Conservation (phyloP, 2,113 vertebrate species). For the Ceuthmochares aereus region DNA sequence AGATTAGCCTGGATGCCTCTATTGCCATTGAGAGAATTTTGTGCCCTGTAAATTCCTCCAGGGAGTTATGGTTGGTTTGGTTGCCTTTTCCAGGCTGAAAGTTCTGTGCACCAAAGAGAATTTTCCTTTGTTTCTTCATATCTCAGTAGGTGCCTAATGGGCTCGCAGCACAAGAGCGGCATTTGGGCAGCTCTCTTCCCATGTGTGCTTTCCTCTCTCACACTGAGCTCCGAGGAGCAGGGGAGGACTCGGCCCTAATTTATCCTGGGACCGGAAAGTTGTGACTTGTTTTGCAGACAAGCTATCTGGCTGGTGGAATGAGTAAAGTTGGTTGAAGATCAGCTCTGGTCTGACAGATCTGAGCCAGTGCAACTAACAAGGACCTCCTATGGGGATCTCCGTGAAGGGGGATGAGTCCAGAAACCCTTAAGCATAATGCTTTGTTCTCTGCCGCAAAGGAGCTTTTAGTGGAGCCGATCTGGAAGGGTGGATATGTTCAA, state of each 20-base stretch:
- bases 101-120: not conserved
- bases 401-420: not conserved
- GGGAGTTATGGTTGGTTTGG: not conserved
- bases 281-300: not conserved
- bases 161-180: not conserved
- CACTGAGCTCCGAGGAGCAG: not conserved
- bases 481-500: not conserved
- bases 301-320: slow-evolving; percentile 22
- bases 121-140: not conserved
- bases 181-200: not conserved
- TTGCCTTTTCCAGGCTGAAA: not conserved
- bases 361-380: not conserved
- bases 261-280: not conserved
- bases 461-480: not conserved
- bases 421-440: not conserved
- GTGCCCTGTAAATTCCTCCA: not conserved
- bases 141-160: not conserved
- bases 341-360: not conserved
- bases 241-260: not conserved
- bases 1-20: not conserved
- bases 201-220: not conserved
- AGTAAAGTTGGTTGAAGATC: not conserved
- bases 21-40: not conserved
- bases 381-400: not conserved
- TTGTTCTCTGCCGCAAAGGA: not conserved